Percentiles rank a stretch among this genome's conserved stretches.
Conservation (phyloP, 1,140 invertebrate species). For the Yoshiicerus persimilis region DNA sequence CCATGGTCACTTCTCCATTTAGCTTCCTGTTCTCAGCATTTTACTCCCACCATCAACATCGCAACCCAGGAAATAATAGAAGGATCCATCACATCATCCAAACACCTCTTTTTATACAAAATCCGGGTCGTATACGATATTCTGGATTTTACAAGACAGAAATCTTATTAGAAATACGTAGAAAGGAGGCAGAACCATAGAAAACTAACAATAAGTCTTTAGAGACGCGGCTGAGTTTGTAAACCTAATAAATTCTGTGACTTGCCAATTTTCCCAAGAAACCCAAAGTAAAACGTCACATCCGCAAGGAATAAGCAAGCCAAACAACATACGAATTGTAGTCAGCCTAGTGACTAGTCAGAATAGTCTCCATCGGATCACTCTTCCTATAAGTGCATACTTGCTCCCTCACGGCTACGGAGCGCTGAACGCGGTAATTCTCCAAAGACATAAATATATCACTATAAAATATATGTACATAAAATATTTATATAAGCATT, state of each 20-base stretch:
- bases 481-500: not conserved
- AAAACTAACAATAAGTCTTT: not conserved
- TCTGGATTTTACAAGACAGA: not conserved
- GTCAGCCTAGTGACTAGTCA: not conserved
- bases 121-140: not conserved
- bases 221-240: not conserved
- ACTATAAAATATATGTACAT: too few species aligned
- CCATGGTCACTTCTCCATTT: not conserved
- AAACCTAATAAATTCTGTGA: slow-evolving; percentile 29
- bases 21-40: not conserved
- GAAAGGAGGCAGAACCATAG: not conserved
- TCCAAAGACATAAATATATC: not conserved
- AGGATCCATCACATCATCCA: not conserved
- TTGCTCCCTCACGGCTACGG: not conserved
- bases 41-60: not conserved
- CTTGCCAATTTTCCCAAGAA: slow-evolving; percentile 29
- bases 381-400: not conserved
- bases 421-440: not conserved
- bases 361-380: too few species aligned
- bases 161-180: not conserved
- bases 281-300: not conserved
- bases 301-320: not conserved
- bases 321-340: not conserved
- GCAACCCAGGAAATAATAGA: not conserved
- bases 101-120: not conserved